phyloP scores from a whole-genome alignment of 2,888 invertebrate species.

The Lypha dubia region DNA sequence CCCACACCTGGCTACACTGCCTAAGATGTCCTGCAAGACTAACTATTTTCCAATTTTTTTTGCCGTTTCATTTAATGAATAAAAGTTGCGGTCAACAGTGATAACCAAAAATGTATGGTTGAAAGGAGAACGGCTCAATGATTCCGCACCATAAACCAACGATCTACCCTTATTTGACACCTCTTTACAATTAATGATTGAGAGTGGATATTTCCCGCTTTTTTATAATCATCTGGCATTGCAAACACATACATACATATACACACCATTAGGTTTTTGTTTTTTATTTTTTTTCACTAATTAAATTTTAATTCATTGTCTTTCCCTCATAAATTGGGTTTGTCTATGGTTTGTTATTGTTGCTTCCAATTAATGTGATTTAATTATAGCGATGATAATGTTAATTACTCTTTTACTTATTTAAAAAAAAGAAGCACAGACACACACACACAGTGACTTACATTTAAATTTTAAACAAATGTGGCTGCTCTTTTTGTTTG shows the following conservation, averaged over 20 bases:
- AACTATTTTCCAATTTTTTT: too few relatives aligned
- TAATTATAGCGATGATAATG: conserved; percentile 42
- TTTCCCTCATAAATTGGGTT: neutral
- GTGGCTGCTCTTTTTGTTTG: neutral
- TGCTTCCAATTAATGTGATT: conserved; percentile 45
- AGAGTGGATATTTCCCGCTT: neutral
- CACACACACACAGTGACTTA: neutral
- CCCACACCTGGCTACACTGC: too few relatives aligned
- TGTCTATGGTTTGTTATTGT: neutral
- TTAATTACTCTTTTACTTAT: conserved; percentile 23
- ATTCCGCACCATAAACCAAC: too few relatives aligned
- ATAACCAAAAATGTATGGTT: too few relatives aligned
- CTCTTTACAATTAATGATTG: neutral
- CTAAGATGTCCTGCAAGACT: too few relatives aligned
- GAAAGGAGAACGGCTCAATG: too few relatives aligned
- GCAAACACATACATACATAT: too few relatives aligned
- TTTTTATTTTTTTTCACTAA: neutral
- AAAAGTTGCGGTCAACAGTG: too few relatives aligned
- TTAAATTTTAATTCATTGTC: conserved; percentile 28
- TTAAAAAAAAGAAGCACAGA: neutral
- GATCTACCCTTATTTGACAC: too few relatives aligned
- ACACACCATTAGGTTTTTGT: neutral
- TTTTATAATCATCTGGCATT: conserved; percentile 17
- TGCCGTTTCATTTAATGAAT: too few relatives aligned
- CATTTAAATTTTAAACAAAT: neutral